Base-by-base conservation (phyloP, 2,888 invertebrate genomes). In the Eupithecia insigniata region DNA sequence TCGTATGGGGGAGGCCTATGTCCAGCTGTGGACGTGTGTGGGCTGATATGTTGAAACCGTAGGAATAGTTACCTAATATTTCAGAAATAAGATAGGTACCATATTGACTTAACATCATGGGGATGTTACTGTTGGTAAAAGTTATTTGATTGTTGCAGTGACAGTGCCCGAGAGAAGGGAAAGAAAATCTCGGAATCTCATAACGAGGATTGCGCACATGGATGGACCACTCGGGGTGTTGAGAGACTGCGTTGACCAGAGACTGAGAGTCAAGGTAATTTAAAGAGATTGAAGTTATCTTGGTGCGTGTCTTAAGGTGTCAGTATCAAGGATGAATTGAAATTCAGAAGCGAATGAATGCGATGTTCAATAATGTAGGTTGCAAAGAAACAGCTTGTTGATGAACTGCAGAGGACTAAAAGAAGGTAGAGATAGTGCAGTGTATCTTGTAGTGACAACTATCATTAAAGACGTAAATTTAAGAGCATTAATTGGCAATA, bases 201-300 rank as follows among this genome's bases (percentile, higher is more conserved):
- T 93, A 58, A 92, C 91, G 0, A 85, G 92, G 67, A 96, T 96
- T 89, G 92, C 95, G 55, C 84, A 80, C 0, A 91, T 90, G 28
- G 81, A 84, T 0, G 97, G 97, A 0, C 97, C 97, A 0, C 87
- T 97, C 36, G 90, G 91, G 1, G 86, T 95, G n/a, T 88, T 97
- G 18, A 95, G 90, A 76, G 94, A 94, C 26, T 96, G 95, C 81
- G 95, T 96, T 82, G 95, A 96, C 76, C 90, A 92, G 66, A 92
- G 95, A 76, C 88, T 95, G 1, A 92, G 95, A 83, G 92, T 96
- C 30, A 96, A 96, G 96, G 96, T 96, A 93, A 64, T 64, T 10
- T 34, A 22, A 55, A 22, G 26, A 22, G 22, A 22, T 10, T 10
- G 22, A 22, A 51, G 46, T 46, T 46, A 46, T 46, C 8, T n/a